Base-by-base conservation (phyloP, 2,888 invertebrate species). In the Dryobotodes eremita region DNA sequence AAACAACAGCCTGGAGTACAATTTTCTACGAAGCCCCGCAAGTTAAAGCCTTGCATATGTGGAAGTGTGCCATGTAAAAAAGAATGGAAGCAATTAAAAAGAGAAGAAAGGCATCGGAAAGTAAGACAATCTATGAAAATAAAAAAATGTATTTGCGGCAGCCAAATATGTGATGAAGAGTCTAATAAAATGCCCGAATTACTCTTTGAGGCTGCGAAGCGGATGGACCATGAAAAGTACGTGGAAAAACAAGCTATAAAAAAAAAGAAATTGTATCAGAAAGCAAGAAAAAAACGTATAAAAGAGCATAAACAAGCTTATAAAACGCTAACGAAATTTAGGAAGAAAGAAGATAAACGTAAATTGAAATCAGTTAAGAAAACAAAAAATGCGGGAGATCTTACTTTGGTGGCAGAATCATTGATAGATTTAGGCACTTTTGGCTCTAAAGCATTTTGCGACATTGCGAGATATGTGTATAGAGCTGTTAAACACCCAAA, bases 361-460 rank as follows among this genome's bases (percentile, higher is more conserved):
- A 57, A 79, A 50, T 70, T 87, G 78, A 74, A 75, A 68, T 0
- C 4, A 20, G 4, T 87, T 0, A 50, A 31, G 17, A 71, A 69
- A 42, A 11, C 36, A 13, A 1, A 65, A 23, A 0, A 10, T 10
- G 8, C 15, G 4, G 50, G 72, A 42, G 31, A 71, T 57, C 0
- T 53, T 2, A 1, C 55, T 13, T n/a, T 82, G 50, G 31, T 84
- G 10, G 26, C 79, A n/a, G 88, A 88, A 66, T 87, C 86, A 42
- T 46, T 82, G 0, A 36, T 82, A 26, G 87, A 88, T 73, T 20
- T 88, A 8, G 79, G 80, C 10, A 79, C 61, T 70, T 79, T 82
- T 66, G 78, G 80, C 5, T 71, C 57, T 2, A 78, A 78, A 17
- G 77, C 82, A 20, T 23, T 75, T 36, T 50, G 68, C 3, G 71